Percentiles rank a stretch among this genome's conserved stretches.
These are phyloP conservation scores for Drosophila suzukii DNA, from an alignment of 1,140 invertebrate genomes.

Conservation along the genomic window DNA sequence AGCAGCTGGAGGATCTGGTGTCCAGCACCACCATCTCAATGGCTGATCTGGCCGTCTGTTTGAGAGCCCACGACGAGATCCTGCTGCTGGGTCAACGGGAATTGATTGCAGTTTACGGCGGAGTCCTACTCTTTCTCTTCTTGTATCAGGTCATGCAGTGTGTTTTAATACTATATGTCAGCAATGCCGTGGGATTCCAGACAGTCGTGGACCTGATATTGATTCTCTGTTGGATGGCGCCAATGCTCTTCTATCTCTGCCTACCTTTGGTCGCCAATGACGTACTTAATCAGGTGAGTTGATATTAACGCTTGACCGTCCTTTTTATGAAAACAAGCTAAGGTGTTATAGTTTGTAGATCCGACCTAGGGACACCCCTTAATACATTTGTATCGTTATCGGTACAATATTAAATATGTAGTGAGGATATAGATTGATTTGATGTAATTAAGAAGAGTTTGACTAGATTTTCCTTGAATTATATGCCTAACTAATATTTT, in stretches of 20 bases:
- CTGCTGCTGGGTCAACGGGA: slow-evolving; percentile 37
- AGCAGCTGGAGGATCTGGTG: slow-evolving; percentile 13
- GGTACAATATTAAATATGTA: background rate
- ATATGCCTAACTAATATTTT: too few species aligned
- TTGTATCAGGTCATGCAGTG: slow-evolving; percentile 36
- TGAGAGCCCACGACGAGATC: slow-evolving; percentile 41
- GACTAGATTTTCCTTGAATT: too few species aligned
- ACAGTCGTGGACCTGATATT: background rate
- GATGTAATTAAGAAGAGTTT: too few species aligned
- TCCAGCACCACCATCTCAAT: background rate
- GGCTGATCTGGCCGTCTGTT: slow-evolving; percentile 2
- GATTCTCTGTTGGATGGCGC: slow-evolving; percentile 36
- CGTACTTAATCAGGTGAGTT: slow-evolving; percentile 54
- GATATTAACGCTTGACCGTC: slow-evolving; percentile 16
- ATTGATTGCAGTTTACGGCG: slow-evolving; percentile 45
- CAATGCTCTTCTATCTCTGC: slow-evolving; percentile 42
- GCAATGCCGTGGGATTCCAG: slow-evolving; percentile 12
- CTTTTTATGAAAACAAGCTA: slow-evolving; percentile 1
- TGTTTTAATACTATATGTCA: slow-evolving; percentile 34
- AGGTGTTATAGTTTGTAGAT: background rate
- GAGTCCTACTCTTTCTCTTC: slow-evolving; percentile 41
- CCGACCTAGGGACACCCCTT: background rate
- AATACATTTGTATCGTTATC: background rate
- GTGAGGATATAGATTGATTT: too few species aligned
- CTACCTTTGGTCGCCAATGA: slow-evolving; percentile 47